Evolutionary conservation across 2,113 vertebrate species (phyloP).

Genomic region (Typhlomys cinereus): DNA sequence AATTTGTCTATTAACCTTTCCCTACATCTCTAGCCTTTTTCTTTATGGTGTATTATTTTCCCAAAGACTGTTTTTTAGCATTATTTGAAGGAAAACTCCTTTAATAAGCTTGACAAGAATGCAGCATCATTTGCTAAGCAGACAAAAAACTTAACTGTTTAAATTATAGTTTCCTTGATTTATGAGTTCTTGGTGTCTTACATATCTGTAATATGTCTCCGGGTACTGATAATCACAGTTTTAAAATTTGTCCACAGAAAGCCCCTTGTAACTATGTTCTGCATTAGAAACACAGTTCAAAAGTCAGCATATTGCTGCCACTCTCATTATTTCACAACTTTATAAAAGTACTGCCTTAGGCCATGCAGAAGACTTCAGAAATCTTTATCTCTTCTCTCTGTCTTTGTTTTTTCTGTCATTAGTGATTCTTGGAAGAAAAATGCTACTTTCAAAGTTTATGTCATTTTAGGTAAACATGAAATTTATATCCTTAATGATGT

Average conservation of each 20-base stretch:
- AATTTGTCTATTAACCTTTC: background rate
- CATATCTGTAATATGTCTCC: accelerated
- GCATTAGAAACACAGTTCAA: background rate
- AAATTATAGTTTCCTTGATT: background rate
- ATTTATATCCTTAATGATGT: background rate
- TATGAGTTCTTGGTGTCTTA: background rate
- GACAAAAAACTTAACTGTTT: background rate
- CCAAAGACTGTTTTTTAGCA: background rate
- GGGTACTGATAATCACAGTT: background rate
- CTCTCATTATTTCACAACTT: background rate
- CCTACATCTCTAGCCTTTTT: background rate
- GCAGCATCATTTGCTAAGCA: background rate
- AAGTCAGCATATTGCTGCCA: background rate
- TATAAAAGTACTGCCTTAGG: background rate
- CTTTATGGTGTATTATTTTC: background rate
- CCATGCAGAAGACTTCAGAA: accelerated
- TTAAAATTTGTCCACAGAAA: background rate
- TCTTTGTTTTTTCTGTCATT: background rate
- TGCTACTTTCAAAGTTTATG: background rate
- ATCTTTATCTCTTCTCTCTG: background rate
- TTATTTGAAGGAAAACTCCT: background rate
- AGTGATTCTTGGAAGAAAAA: background rate
- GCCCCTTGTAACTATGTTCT: background rate
- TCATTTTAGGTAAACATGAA: background rate
- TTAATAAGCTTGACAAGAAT: background rate